phyloP scores from a whole-genome alignment of 1,140 invertebrate species.

The Ctenoplectra terminalis region DNA sequence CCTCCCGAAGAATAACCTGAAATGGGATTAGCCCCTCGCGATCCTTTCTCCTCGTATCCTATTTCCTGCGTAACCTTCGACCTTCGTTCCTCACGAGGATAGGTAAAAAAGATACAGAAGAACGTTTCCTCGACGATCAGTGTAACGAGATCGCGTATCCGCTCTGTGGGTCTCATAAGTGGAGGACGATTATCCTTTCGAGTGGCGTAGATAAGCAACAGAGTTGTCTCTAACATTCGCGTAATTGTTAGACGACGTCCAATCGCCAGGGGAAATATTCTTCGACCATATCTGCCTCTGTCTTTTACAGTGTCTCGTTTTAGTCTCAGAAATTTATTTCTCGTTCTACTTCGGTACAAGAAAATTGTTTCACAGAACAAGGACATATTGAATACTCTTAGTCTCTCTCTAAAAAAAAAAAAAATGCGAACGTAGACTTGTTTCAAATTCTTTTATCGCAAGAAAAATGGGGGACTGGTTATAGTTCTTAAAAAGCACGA shows the following conservation, averaged over 20 bases:
- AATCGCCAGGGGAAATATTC: neutral
- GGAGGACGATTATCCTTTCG: neutral
- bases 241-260: neutral
- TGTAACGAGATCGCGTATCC: constrained; percentile 18
- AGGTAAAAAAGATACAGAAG: neutral
- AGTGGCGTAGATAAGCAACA: neutral
- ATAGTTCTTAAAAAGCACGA: too few relatives aligned
- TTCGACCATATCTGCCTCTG: neutral
- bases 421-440: neutral
- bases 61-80: constrained; percentile 35
- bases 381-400: neutral
- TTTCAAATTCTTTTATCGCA: neutral
- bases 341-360: neutral
- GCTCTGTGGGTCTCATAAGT: too few relatives aligned
- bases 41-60: constrained; percentile 1
- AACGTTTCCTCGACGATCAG: neutral
- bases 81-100: constrained; percentile 2
- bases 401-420: neutral
- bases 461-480: neutral
- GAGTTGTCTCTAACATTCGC: neutral
- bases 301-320: neutral
- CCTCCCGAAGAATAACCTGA: constrained; percentile 16
- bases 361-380: neutral
- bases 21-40: constrained; percentile 37
- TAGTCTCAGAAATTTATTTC: too few relatives aligned